These are phyloP conservation scores for Cheirogaleus major DNA, from an alignment of 2,797 vertebrate genomes.

Conservation along the genomic window DNA sequence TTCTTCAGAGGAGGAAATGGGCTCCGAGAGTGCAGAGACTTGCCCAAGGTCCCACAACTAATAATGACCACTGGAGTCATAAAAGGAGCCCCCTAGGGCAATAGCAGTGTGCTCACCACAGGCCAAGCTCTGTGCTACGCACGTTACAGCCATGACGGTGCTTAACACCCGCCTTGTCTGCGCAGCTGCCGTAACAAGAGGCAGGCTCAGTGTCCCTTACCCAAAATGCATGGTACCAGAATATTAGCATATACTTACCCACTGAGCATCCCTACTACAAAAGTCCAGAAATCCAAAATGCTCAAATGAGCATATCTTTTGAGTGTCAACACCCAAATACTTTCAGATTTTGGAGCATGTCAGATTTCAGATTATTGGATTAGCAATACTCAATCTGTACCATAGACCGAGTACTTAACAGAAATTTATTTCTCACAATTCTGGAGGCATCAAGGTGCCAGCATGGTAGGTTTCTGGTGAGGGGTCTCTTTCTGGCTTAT, in stretches of 20 bases:
- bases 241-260: not conserved
- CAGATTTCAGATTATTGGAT: not conserved
- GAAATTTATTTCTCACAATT: not conserved
- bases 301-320: not conserved
- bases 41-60: not conserved
- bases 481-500: not conserved
- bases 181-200: not conserved
- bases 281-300: not conserved
- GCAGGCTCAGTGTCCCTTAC: not conserved
- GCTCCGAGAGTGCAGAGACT: not conserved
- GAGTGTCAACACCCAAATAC: not conserved
- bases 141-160: no score
- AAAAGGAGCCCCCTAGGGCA: not conserved
- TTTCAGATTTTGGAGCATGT: not conserved
- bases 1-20: not conserved
- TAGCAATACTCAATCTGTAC: not conserved
- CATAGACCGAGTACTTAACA: not conserved
- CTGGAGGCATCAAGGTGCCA: not conserved
- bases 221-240: not conserved
- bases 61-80: not conserved
- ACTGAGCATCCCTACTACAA: not conserved
- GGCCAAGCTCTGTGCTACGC: fast-evolving
- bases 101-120: not conserved
- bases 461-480: not conserved
- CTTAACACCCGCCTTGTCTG: not conserved